Conservation (phyloP, 2,797 vertebrate genomes). For the Fistularia commersonii region DNA sequence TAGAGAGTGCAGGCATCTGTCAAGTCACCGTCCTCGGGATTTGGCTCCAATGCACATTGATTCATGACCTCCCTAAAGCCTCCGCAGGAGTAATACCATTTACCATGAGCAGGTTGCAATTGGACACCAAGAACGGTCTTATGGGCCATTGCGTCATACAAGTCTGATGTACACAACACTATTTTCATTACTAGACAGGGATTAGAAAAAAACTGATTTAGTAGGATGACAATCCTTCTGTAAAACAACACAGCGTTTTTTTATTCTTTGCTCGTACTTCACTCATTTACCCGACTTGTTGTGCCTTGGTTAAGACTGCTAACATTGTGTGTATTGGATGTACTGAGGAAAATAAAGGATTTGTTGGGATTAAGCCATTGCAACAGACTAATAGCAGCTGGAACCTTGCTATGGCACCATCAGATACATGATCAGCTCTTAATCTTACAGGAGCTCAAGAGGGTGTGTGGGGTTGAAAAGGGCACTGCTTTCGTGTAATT, state of each 20-base stretch:
- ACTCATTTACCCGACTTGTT: conserved; percentile 37
- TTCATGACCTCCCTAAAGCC: conserved; percentile 38
- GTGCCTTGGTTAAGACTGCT: conserved; percentile 25
- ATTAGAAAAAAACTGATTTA: conserved; percentile 59
- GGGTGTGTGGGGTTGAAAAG: conserved; percentile 36
- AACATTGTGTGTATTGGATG: conserved; percentile 42
- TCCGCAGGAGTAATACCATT: conserved; percentile 39
- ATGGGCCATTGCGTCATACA: conserved; percentile 62
- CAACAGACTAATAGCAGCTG: conserved; percentile 52
- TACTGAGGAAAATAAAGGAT: conserved; percentile 71
- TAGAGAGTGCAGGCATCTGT: conserved; percentile 32
- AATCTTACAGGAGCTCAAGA: conserved; percentile 57
- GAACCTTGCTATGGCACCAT: conserved; percentile 58
- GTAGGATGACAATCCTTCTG: conserved; percentile 44
- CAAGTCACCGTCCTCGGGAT: conserved; percentile 23
- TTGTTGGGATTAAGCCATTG: conserved; percentile 65
- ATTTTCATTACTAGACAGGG: conserved; percentile 64
- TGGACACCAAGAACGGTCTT: conserved; percentile 38
- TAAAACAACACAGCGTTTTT: conserved; percentile 38
- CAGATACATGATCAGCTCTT: conserved; percentile 64
- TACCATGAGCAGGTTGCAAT: conserved; percentile 45
- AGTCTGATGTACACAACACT: conserved; percentile 34
- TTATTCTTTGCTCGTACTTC: conserved; percentile 34
- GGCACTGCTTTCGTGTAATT: conserved; percentile 61
- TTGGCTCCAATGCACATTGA: conserved; percentile 12